These are phyloP conservation scores for Ostrea denselamellosa DNA, from an alignment of 1,140 invertebrate species.

Conservation along the genomic window DNA sequence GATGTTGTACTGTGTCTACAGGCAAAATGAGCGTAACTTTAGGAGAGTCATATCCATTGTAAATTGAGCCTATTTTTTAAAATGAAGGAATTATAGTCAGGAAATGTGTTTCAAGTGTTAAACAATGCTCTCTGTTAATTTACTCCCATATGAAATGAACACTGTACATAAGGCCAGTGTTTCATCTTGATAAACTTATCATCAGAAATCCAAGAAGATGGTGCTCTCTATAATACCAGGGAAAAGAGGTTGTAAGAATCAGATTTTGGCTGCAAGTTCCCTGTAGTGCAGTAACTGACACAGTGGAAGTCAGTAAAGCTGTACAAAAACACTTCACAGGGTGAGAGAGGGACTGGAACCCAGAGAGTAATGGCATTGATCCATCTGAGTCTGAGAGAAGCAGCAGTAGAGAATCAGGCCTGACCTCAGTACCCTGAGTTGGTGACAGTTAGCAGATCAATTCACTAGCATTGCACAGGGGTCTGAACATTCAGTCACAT, in stretches of 20 bases:
- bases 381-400: neutral
- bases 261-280: neutral
- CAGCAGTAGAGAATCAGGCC: neutral
- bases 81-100: neutral
- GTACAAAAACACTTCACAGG: neutral
- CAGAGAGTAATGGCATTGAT: neutral
- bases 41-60: neutral
- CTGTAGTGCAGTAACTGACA: neutral
- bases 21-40: neutral
- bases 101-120: neutral
- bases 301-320: neutral
- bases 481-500: too few relatives aligned
- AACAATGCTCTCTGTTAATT: neutral
- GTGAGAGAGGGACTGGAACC: slow-evolving; percentile 10
- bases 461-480: too few relatives aligned
- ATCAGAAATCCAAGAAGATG: neutral
- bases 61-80: neutral
- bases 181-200: neutral
- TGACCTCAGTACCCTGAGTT: neutral
- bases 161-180: neutral
- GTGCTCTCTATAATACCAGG: neutral
- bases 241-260: neutral
- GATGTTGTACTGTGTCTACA: neutral
- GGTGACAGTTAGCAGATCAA: neutral
- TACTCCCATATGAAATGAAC: neutral